Percentiles rank a stretch among this genome's conserved stretches.
phyloP scores from a whole-genome alignment of 2,888 invertebrate genomes.

The Pollenia griseotomentosa region DNA sequence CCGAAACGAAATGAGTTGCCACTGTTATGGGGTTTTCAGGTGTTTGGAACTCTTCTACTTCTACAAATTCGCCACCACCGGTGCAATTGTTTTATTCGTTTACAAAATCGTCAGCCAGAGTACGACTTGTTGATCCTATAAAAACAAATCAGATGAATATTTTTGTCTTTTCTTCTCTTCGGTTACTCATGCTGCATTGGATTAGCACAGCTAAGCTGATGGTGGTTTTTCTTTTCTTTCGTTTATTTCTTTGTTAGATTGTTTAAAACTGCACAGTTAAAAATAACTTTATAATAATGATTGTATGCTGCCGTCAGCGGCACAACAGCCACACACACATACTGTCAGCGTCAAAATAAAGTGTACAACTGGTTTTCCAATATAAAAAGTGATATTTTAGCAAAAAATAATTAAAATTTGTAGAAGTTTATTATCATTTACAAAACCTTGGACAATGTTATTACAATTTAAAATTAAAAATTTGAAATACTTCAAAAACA shows the following conservation, averaged over 20 bases:
- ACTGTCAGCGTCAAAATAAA: too few species aligned
- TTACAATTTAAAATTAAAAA: too few species aligned
- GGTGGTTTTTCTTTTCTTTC: constrained; percentile 26
- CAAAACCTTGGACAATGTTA: too few species aligned
- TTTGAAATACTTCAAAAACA: too few species aligned
- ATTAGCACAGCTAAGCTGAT: constrained; percentile 65
- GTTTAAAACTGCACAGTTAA: constrained; percentile 51
- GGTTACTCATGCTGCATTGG: constrained; percentile 49
- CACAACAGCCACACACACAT: constrained; percentile 39
- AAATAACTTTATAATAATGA: constrained; percentile 52
- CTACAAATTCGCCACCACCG: neutral
- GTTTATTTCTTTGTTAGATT: constrained; percentile 35
- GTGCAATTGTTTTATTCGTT: constrained; percentile 11
- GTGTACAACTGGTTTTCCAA: too few species aligned
- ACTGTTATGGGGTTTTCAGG: constrained; percentile 34
- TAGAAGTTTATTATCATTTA: too few species aligned
- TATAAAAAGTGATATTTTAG: too few species aligned
- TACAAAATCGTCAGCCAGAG: constrained; percentile 33
- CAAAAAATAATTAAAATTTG: too few species aligned
- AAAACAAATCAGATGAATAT: constrained; percentile 58
- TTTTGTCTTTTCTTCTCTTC: constrained; percentile 35
- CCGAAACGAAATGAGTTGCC: constrained; percentile 61
- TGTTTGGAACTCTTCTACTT: constrained; percentile 12
- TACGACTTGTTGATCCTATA: constrained; percentile 64
- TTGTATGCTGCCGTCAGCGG: constrained; percentile 27